Evolutionary conservation across 2,888 invertebrate species (phyloP), one percentile per base, ranked within the genome.

Genomic region (Cephus pulcher): DNA sequence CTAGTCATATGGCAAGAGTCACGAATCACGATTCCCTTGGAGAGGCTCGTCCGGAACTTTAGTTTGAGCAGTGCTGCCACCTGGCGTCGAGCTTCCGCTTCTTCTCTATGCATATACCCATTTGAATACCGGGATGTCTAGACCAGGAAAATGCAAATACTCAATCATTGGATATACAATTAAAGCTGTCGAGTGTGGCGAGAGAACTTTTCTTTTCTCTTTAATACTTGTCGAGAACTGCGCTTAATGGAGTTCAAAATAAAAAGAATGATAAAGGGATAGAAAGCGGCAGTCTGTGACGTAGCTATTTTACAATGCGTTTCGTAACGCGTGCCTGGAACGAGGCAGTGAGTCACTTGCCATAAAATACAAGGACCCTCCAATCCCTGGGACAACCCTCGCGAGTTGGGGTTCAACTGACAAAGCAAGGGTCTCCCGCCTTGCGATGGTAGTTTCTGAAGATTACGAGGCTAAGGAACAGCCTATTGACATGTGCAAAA

Each of bases 271-370:
- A 56, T 56, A 56, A 56, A 56, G 23, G 56, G 23, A 23, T 56
- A 0, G 23, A 56, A 56, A 56, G 56, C 56, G 23, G 56, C 23
- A 9, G 56, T 56, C 56, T 56, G 56, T 23, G 23, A 56, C 56
- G 56, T 56, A 56, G 56, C 56, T 56, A 56, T 56, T 56, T 56
- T 56, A 56, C 56, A 56, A 56, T 56, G 56, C 56, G 23, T 56
- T 56, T 56, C 56, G 56, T 56, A 56, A 56, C 56, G 56, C 23
- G 23, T 56, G 56, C 56, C 56, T 35, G 76, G 75, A 75, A 77
- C 74, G 77, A 69, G 78, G 74, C 80, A 73, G 85, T 87, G 86
- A 86, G 82, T 87, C 86, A 86, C 86, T 86, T 85, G 85, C 85
- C 85, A 86, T 86, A 87, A 86, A 86, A 85, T 81, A 80, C 81